A percentile compares a stretch with the other conserved stretches of the same genome.
Evolutionary conservation across 2,888 invertebrate genomes (phyloP).

Genomic region (Odontocolon sp.): DNA sequence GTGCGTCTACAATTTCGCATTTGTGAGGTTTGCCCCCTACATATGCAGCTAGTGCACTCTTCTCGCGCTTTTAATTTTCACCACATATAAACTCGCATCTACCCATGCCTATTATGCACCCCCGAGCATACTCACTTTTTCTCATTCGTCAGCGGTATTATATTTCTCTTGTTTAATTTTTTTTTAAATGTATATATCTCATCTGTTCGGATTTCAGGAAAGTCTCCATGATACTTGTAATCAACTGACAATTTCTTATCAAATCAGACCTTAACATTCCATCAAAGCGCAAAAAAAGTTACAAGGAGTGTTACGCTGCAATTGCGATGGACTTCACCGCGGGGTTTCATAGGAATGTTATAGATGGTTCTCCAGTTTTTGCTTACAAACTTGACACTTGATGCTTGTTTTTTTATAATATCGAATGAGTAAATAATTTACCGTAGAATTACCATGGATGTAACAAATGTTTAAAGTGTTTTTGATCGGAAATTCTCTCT

Average conservation of each 20-base stretch:
- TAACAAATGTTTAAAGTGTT: too few relatives aligned
- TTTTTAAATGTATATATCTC: background rate
- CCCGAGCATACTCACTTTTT: background rate
- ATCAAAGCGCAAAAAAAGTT: too few relatives aligned
- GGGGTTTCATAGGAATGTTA: too few relatives aligned
- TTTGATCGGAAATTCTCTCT: too few relatives aligned
- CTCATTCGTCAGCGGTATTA: background rate
- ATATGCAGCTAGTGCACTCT: conserved; percentile 34
- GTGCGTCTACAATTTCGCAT: conserved; percentile 36
- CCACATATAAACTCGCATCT: conserved; percentile 21
- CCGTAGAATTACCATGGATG: too few relatives aligned
- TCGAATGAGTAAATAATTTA: too few relatives aligned
- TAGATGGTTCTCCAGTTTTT: too few relatives aligned
- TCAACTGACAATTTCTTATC: conserved; percentile 9
- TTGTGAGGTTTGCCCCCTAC: conserved; percentile 36
- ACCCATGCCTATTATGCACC: conserved; percentile 22
- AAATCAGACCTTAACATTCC: too few relatives aligned
- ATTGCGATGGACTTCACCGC: too few relatives aligned
- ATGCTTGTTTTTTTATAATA: too few relatives aligned
- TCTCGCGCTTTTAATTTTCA: conserved; percentile 53
- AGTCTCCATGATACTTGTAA: background rate
- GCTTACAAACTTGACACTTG: too few relatives aligned
- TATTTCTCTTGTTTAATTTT: background rate
- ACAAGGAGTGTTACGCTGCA: too few relatives aligned
- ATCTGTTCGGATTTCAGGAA: background rate